Evolutionary conservation across 1,140 invertebrate species (phyloP), one percentile per base, ranked within the genome.

Genomic region (Glossosoma conforme): DNA sequence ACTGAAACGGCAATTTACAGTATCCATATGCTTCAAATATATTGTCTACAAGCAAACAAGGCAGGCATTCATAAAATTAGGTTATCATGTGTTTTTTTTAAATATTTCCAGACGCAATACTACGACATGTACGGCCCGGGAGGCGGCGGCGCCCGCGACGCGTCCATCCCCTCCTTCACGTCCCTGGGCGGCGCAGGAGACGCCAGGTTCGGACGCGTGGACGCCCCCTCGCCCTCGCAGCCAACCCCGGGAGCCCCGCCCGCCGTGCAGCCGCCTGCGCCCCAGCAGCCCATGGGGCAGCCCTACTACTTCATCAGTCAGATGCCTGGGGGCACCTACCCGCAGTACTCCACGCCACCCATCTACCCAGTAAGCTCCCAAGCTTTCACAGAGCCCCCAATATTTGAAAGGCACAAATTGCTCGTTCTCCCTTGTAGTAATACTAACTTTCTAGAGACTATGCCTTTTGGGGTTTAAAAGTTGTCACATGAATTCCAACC

Each of bases 171-270:
- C 18, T 85, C 79, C 61, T 84, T 87, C 38, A 83, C 85, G 49
- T 90, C 89, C 1, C 74, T 84, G 84, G n/a, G n/a, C n/a, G n/a
- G n/a, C n/a, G 44, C 77, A 72, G 77, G 76, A 52, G 86, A 87
- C 65, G 84, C 77, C 46, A 82, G 89, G 66, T 86, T 88, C 66
- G 76, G 84, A 36, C 76, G 88, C 61, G 32, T 24, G 13, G 89
- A 91, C 36, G 56, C 56, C 0, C 44, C 49, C 13, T 55, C 49
- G 20, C 52, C 56, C 3, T 42, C 46, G 33, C 50, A 37, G 20
- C 33, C 41, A 2, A 30, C 36, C 1, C 30, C 17, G 15, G 15
- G 15, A 37, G 17, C 64, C 2, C 60, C 64, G 6, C 64, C 58
- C 50, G 62, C 58, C 33, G 35, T 0, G 21, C 44, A 5, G 30